Conservation (phyloP, 2,797 vertebrate genomes). For the Cuniculus paca region DNA sequence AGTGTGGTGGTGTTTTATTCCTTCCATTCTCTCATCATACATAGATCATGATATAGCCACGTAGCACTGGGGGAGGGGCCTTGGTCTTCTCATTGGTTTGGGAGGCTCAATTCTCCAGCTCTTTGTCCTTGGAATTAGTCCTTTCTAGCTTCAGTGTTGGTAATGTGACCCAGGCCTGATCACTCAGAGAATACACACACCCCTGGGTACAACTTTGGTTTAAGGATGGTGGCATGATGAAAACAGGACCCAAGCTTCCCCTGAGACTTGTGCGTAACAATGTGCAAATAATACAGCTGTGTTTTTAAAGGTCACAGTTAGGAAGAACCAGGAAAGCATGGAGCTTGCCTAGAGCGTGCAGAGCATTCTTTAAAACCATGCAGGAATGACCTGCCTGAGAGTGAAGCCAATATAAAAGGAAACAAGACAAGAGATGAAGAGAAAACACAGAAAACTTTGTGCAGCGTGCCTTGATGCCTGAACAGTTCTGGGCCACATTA, state of each 20-base stretch:
- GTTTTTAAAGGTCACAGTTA: background rate
- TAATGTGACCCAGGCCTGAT: background rate
- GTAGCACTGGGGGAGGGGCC: rapidly evolving
- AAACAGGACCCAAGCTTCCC: background rate
- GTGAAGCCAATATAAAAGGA: background rate
- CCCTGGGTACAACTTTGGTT: background rate
- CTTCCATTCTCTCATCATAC: background rate
- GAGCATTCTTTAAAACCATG: background rate
- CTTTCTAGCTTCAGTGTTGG: background rate
- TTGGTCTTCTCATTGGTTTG: background rate
- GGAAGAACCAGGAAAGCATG: background rate
- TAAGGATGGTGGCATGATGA: background rate
- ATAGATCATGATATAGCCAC: background rate
- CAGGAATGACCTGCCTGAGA: background rate
- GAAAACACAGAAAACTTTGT: background rate
- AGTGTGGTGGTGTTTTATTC: background rate
- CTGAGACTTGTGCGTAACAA: background rate
- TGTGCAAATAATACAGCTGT: background rate
- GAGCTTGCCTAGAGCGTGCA: background rate
- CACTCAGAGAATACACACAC: background rate
- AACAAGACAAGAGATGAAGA: background rate
- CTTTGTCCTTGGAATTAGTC: background rate
- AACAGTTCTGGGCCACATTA: background rate
- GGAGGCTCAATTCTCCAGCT: background rate
- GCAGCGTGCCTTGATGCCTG: background rate